Evolutionary conservation across 2,113 vertebrate species (phyloP).

Genomic region (Nycticorax nycticorax): DNA sequence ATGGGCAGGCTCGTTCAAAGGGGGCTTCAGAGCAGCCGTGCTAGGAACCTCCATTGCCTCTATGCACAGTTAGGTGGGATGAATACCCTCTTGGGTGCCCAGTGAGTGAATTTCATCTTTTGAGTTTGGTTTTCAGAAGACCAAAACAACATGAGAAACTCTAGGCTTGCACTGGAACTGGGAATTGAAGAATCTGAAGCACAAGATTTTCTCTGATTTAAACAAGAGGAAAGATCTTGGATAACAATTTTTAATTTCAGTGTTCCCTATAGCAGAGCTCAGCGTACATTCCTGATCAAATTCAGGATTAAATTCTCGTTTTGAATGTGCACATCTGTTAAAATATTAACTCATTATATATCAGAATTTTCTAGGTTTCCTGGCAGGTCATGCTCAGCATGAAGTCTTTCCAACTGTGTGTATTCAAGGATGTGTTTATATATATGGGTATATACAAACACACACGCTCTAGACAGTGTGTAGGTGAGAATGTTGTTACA

Average conservation of each 20-base stretch:
- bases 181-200: not conserved
- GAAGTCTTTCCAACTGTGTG: constrained; percentile 1
- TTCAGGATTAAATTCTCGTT: constrained; percentile 9
- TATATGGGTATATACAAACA: not conserved
- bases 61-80: not conserved
- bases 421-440: not conserved
- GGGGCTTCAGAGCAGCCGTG: not conserved
- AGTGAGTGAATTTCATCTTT: not conserved
- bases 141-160: not conserved
- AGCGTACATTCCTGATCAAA: not conserved
- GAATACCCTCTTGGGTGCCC: not conserved
- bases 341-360: not conserved
- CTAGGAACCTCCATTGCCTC: not conserved
- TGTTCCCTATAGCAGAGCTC: not conserved
- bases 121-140: not conserved
- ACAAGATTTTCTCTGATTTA: not conserved
- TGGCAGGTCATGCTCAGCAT: not conserved
- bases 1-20: not conserved
- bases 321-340: not conserved
- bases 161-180: not conserved
- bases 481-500: constrained; percentile 14
- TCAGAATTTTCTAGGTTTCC: constrained; percentile 1
- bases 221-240: not conserved
- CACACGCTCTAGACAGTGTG: not conserved
- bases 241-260: not conserved